Base-by-base conservation (phyloP, 2,888 invertebrate species). In the Lasioglossum zephyrum region DNA sequence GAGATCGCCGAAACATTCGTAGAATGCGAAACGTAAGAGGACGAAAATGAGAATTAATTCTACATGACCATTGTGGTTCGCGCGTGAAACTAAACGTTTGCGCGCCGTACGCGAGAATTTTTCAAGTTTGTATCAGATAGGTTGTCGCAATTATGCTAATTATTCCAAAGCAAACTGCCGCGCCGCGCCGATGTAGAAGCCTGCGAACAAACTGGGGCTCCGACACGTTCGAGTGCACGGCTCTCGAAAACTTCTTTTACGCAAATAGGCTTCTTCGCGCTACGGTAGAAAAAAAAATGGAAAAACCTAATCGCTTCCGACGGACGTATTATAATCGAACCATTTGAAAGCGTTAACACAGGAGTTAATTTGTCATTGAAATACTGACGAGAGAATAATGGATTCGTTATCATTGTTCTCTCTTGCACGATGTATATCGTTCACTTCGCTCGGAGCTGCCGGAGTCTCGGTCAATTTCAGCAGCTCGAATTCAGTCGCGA, bases 121-220 rank as follows among this genome's bases (percentile, higher is more conserved):
- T 70, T 41, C 2, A 41, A 70, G 22, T 70, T 70, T 70, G n/a
- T 70, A 70, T 13, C 22, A 70, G n/a, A 41, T 70, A 41, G 41
- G 70, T 70, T 70, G 41, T 70, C 70, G 41, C 70, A 70, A 41
- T 70, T 70, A 70, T 70, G 70, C 13, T 39, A 70, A 70, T 70
- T 70, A 70, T 70, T 70, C n/a, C 22, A 9, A n/a, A 11, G 70
- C 39, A 41, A 1, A 22, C 41, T n/a, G 63, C 18, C 47, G 16
- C 47, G 47, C 47, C 16, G 47, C 44, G 13, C 16, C 13, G 13
- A 9, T 39, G 4, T 1, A 1, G 4, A 41, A 41, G n/a, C 22
- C n/a, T 13, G 41, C n/a, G 22, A 6, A 13, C n/a, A n/a, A 41
- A 70, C n/a, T n/a, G 22, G n/a, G n/a, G 1, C n/a, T 70, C 39